A percentile compares a stretch with the other conserved stretches of the same genome.
Conservation (phyloP, 1,140 invertebrate species). For the Trachymyrmex septentrionalis region DNA sequence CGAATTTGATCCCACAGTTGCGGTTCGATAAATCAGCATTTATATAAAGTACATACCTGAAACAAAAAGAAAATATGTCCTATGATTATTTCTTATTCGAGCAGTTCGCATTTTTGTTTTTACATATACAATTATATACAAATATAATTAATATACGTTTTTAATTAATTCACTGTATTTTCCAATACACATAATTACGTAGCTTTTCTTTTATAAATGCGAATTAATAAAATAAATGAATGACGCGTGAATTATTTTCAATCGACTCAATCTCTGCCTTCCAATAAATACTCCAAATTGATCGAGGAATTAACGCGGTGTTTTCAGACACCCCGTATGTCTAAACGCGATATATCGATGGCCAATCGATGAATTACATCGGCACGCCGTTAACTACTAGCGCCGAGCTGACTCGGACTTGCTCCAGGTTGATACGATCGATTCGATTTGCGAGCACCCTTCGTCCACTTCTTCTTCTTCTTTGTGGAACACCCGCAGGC, state of each 20-base stretch:
- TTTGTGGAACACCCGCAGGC: slow-evolving; percentile 42
- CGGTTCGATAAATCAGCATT: not conserved
- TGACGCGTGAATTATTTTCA: not conserved
- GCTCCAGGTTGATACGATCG: slow-evolving; percentile 66
- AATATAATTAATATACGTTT: not conserved
- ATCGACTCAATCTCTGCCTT: not conserved
- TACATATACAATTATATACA: not conserved
- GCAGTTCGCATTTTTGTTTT: not conserved
- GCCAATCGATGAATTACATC: slow-evolving; percentile 72
- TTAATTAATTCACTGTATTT: not conserved
- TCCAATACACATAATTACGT: not conserved
- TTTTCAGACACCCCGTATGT: slow-evolving; percentile 24
- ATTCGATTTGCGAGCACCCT: slow-evolving; percentile 69
- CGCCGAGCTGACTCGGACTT: slow-evolving; percentile 61
- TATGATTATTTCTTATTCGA: not conserved
- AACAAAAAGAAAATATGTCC: slow-evolving; percentile 27
- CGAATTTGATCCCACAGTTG: not conserved
- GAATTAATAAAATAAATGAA: not conserved
- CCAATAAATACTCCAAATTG: slow-evolving; percentile 14
- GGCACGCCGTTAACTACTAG: slow-evolving; percentile 69
- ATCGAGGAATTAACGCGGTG: not conserved
- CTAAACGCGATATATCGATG: slow-evolving; percentile 47
- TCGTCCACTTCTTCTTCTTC: slow-evolving; percentile 25
- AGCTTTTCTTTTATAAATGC: not conserved
- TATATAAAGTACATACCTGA: slow-evolving; percentile 8